Evolutionary conservation across 2,113 vertebrate genomes (phyloP).

Genomic region (Trematocara zebra): DNA sequence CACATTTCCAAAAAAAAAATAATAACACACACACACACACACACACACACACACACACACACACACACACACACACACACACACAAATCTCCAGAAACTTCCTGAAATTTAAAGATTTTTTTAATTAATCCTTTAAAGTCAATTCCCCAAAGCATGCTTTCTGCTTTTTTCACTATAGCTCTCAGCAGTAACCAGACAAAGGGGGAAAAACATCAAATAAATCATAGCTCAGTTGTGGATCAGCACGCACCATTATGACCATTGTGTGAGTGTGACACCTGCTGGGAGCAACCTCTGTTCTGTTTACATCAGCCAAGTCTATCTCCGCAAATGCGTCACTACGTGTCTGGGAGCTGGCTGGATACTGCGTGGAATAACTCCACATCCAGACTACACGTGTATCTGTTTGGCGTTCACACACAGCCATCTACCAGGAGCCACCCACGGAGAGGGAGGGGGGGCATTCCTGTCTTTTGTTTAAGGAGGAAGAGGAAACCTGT

Average conservation of each 20-base stretch:
- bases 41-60: neutral
- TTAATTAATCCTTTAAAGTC: neutral
- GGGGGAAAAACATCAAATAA: neutral
- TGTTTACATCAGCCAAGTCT: conserved; percentile 47
- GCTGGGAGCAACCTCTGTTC: conserved; percentile 48
- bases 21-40: no score
- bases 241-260: neutral
- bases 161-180: neutral
- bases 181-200: neutral
- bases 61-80: neutral
- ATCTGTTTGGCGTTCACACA: conserved; percentile 54
- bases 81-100: neutral
- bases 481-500: conserved; percentile 93
- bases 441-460: conserved; percentile 42
- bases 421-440: conserved; percentile 39
- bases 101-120: neutral
- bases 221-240: neutral
- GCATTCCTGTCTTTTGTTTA: conserved; percentile 88
- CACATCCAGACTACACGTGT: conserved; percentile 59
- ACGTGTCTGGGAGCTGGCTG: conserved; percentile 35
- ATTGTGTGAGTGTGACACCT: conserved; percentile 65
- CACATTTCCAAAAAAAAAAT: no score
- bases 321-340: conserved; percentile 53
- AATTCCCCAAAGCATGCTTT: neutral
- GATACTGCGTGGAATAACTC: conserved; percentile 10